These are phyloP conservation scores for Cataglyphis livida DNA, from an alignment of 2,888 invertebrate genomes.

Conservation along the genomic window DNA sequence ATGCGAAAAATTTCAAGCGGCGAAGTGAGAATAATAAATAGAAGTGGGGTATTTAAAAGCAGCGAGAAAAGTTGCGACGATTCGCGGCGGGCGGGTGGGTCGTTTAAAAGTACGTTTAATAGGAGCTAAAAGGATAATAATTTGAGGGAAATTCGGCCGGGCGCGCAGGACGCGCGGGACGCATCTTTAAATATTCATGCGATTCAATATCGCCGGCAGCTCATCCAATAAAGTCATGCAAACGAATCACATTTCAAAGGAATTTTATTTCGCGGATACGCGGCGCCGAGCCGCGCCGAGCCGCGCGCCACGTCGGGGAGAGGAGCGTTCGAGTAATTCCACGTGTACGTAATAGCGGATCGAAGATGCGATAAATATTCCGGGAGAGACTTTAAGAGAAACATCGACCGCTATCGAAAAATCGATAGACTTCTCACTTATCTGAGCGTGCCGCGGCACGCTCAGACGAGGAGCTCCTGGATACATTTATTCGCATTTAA, in stretches of 20 bases:
- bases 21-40: slow-evolving; percentile 62
- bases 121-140: slow-evolving; percentile 75
- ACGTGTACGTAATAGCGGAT: slow-evolving; percentile 36
- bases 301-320: background rate
- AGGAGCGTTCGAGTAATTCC: slow-evolving; percentile 13
- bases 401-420: slow-evolving; percentile 14
- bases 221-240: slow-evolving; percentile 67
- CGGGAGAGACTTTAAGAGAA: background rate
- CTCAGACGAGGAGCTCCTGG: background rate
- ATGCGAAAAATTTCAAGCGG: slow-evolving; percentile 54
- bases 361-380: slow-evolving; percentile 40
- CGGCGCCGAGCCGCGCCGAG: background rate
- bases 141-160: slow-evolving; percentile 65
- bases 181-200: slow-evolving; percentile 76
- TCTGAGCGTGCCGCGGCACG: background rate
- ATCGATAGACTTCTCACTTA: slow-evolving; percentile 13
- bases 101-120: slow-evolving; percentile 74
- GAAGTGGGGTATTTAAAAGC: slow-evolving; percentile 58
- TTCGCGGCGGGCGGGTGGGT: slow-evolving; percentile 48
- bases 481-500: slow-evolving; percentile 37
- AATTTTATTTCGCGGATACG: slow-evolving; percentile 50
- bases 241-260: slow-evolving; percentile 58
- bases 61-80: slow-evolving; percentile 64
- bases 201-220: slow-evolving; percentile 71
- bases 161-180: slow-evolving; percentile 54